Evolutionary conservation across 1,140 invertebrate species (phyloP).

Genomic region (Venustaconcha ellipsiformis): DNA sequence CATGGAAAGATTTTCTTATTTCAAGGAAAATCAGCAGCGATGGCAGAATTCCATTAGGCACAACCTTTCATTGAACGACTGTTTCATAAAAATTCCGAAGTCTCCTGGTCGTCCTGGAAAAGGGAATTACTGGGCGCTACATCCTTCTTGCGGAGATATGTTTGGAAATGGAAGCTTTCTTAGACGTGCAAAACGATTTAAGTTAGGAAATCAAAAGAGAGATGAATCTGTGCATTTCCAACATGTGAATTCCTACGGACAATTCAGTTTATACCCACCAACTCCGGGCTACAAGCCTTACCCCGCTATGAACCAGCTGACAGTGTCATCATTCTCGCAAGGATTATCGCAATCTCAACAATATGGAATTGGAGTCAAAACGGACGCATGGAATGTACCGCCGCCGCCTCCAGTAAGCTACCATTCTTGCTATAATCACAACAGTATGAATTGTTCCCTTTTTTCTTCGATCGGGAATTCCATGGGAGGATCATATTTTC

Average conservation of each 20-base stretch:
- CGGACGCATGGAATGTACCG: conserved; percentile 43
- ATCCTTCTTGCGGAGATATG: conserved; percentile 92
- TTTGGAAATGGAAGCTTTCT: conserved; percentile 94
- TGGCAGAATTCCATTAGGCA: conserved; percentile 97
- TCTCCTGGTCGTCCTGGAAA: conserved; percentile 90
- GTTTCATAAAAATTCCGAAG: conserved; percentile 94
- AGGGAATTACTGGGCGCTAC: conserved; percentile 91
- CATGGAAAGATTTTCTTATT: conserved; percentile 80
- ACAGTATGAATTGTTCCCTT: conserved; percentile 41
- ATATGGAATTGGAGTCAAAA: conserved; percentile 39
- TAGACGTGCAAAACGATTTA: conserved; percentile 90
- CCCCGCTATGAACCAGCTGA: conserved; percentile 50
- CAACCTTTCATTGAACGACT: conserved; percentile 94
- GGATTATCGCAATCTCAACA: conserved; percentile 50
- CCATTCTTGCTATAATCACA: conserved; percentile 43
- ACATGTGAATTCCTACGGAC: conserved; percentile 54
- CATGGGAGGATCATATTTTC: conserved; percentile 33
- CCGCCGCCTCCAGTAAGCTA: conserved; percentile 24
- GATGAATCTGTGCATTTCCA: conserved; percentile 40
- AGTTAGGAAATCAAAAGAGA: conserved; percentile 65
- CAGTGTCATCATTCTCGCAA: conserved; percentile 45
- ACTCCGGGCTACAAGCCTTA: conserved; percentile 56
- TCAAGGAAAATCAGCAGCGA: conserved; percentile 88
- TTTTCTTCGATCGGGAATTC: conserved; percentile 34
- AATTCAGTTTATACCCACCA: conserved; percentile 54